Evolutionary conservation across 2,797 vertebrate species (phyloP).

Genomic region (Pipistrellus pygmaeus): DNA sequence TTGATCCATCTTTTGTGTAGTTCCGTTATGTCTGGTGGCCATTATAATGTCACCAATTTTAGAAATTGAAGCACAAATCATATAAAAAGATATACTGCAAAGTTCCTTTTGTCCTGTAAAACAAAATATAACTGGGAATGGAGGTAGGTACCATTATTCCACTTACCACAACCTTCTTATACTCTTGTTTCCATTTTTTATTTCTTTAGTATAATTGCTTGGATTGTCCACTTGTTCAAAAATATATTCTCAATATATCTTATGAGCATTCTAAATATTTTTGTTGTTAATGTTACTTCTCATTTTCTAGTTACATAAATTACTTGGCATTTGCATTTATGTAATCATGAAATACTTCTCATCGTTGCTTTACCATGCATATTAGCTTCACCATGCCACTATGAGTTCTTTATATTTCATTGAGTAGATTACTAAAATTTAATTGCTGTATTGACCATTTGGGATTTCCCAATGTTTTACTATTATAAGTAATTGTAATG

Average conservation of each 20-base stretch:
- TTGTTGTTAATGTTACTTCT: background rate
- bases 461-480: background rate
- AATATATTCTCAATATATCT: background rate
- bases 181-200: background rate
- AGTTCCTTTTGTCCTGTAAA: background rate
- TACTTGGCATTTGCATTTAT: constrained; percentile 23
- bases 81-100: background rate
- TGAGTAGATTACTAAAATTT: background rate
- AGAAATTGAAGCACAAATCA: constrained; percentile 19
- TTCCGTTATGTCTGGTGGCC: background rate
- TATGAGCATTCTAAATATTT: constrained; percentile 24
- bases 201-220: constrained; percentile 4
- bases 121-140: background rate
- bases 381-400: constrained; percentile 16
- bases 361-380: background rate
- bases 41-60: background rate
- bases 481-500: background rate
- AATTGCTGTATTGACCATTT: background rate
- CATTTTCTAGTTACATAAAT: background rate
- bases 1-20: background rate
- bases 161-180: background rate
- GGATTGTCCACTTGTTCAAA: constrained; percentile 17
- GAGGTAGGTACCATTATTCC: background rate
- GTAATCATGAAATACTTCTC: background rate
- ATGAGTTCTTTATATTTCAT: constrained; percentile 34